Evolutionary conservation across 2,888 invertebrate genomes (phyloP).

Genomic region (Megamerina dolium): DNA sequence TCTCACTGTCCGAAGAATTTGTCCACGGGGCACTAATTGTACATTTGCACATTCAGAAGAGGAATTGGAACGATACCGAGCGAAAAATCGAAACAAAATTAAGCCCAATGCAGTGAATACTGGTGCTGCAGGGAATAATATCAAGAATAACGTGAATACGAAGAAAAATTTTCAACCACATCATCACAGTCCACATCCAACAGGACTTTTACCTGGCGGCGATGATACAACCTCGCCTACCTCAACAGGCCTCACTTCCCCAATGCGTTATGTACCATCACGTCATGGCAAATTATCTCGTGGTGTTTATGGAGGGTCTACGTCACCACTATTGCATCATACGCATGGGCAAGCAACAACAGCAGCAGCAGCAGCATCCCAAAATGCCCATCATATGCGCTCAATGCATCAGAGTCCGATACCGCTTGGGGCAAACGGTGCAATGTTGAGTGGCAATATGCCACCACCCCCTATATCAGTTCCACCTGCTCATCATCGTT

Average conservation of each 20-base stretch:
- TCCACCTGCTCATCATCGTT: slow-evolving; percentile 20
- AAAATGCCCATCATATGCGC: slow-evolving; percentile 8
- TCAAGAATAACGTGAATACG: slow-evolving; percentile 8
- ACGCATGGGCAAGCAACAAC: background rate
- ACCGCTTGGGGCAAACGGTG: slow-evolving; percentile 16
- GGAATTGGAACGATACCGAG: slow-evolving; percentile 75
- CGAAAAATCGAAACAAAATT: slow-evolving; percentile 61
- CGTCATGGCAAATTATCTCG: slow-evolving; percentile 9
- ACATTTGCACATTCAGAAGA: slow-evolving; percentile 90
- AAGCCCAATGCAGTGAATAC: slow-evolving; percentile 49
- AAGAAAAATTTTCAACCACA: slow-evolving; percentile 18
- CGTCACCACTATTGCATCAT: slow-evolving; percentile 4
- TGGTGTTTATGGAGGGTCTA: slow-evolving; percentile 5
- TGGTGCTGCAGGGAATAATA: slow-evolving; percentile 30
- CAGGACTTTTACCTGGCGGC: slow-evolving; percentile 9
- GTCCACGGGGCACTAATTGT: slow-evolving; percentile 81
- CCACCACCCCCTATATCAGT: slow-evolving; percentile 10
- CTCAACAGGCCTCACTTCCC: slow-evolving; percentile 30
- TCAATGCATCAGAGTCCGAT: slow-evolving; percentile 27
- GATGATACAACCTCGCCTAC: slow-evolving; percentile 16
- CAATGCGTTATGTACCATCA: slow-evolving; percentile 25
- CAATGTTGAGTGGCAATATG: background rate
- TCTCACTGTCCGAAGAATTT: slow-evolving; percentile 68
- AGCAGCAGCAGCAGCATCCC: background rate
- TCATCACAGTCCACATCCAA: slow-evolving; percentile 9